Conservation (phyloP, 2,888 invertebrate species). For the Apodemia duryi region DNA sequence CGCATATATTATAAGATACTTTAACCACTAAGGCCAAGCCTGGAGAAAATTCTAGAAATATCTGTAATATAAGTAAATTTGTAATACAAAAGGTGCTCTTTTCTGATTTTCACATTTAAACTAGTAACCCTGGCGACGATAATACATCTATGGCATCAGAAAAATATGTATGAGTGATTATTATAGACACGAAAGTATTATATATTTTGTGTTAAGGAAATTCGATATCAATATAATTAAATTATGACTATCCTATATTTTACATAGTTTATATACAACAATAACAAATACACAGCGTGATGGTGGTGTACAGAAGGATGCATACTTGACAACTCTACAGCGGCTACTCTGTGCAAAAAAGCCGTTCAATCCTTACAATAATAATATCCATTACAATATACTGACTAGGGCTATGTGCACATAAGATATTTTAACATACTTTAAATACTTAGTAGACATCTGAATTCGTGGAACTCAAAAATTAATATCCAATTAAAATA, state of each 20-base stretch:
- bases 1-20: not conserved
- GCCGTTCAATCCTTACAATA: constrained; percentile 3
- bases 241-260: constrained; percentile 4
- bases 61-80: not conserved
- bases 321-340: constrained; percentile 1
- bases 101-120: not conserved
- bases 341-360: constrained; percentile 11
- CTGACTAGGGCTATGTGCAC: constrained; percentile 67
- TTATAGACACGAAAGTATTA: not conserved
- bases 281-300: not conserved
- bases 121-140: not conserved
- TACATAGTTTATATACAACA: constrained; percentile 5
- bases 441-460: not conserved
- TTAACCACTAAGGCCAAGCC: not conserved
- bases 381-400: constrained; percentile 27
- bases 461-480: no score
- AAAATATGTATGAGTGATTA: not conserved
- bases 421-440: constrained; percentile 28
- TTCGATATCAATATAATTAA: not conserved
- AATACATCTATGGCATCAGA: not conserved
- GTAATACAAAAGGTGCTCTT: constrained; percentile 3
- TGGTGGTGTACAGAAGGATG: not conserved
- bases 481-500: no score
- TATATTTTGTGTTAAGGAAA: constrained; percentile 3
- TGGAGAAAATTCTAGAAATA: not conserved